Base-by-base conservation (phyloP, 2,888 invertebrate genomes). In the Siphlonurus alternatus region DNA sequence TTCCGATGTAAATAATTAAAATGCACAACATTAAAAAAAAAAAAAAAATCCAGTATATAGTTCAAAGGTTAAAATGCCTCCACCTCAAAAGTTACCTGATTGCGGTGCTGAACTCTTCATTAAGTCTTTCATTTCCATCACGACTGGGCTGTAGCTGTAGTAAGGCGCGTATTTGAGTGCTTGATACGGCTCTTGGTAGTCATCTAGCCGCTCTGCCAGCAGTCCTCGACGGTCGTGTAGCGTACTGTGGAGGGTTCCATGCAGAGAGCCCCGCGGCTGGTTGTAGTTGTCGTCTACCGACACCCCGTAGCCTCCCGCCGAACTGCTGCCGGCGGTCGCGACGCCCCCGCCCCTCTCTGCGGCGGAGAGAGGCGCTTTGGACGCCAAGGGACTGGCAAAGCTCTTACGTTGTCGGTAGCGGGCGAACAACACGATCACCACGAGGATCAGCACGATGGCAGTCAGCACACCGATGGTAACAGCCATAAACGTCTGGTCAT, bases 121-220 rank as follows among this genome's bases (percentile, higher is more conserved):
- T n/a, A 56, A 22, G 75, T 86, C 84, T 74, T 85, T 82, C 85
- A 87, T 87, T 76, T 87, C 87, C 77, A 87, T 81, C 71, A 87
- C 80, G 61, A 87, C 86, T 25, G 86, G 84, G 74, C 85, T 86
- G 76, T 87, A 87, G 73, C 84, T 85, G 74, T 86, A 87, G 74
- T 87, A 87, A 1, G 87, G 88, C 18, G 87, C 84, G 72, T 85
- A 86, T 73, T 85, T 84, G 69, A 87, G 76, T 22, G 86, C 86
- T 75, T 88, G 87, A 75, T 87, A 88, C 54, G 88, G 88, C 76
- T 88, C 88, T 72, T 88, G 88, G 75, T 88, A 88, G 73, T 87
- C 86, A 71, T 86, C 86, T 60, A 85, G 81, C 73, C 18, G 53
- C 78, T 72, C 79, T 76, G 68, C 81, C 81, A 15, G 63, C 66